Evolutionary conservation across 2,888 invertebrate species (phyloP), one percentile per base, ranked within the genome.

Genomic region (Leucoptera coffeella): DNA sequence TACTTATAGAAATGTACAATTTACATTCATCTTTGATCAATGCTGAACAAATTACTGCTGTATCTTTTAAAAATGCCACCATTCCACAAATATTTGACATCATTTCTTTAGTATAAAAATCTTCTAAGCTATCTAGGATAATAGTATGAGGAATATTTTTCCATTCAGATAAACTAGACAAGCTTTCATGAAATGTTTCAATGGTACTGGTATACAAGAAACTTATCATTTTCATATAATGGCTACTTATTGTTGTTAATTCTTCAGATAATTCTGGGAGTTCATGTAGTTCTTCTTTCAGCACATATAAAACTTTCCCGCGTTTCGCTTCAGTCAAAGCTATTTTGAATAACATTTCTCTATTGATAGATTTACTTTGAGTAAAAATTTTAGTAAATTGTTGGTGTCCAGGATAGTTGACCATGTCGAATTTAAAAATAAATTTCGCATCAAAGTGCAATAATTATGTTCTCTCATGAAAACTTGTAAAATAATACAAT

Each of bases 181-280:
- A 32, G 37, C 50, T 54, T 36, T 62, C 62, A 31, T 62, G 34
- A 4, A 67, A 38, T n/a, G 51, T 42, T 26, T 55, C 45, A 24
- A 56, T 33, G 30, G 36, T 49, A 23, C 47, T 49, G 20, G 50
- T 53, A 46, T 69, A 67, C 8, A 69, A 34, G 39, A 69, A 67
- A 36, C 52, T 60, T 12, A 69, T 54, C 60, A 65, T 58, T 43
- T 64, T 67, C 50, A 67, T 53, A 27, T 55, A 64, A 37, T 58
- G 50, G 32, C 50, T 50, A 25, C 54, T 56, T 2, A 56, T 32
- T 25, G 42, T 40, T 35, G 30, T 45, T 2, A 60, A 31, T 29
- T 64, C 58, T 39, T 65, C 57, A 7, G 61, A 60, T 24, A 67
- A 34, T 31, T 54, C 38, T n/a, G 69, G 69, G 12, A 69, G 35